A percentile compares a stretch with the other conserved stretches of the same genome.
Conservation (phyloP, 1,140 invertebrate genomes). For the Philotrypesis tridentata region DNA sequence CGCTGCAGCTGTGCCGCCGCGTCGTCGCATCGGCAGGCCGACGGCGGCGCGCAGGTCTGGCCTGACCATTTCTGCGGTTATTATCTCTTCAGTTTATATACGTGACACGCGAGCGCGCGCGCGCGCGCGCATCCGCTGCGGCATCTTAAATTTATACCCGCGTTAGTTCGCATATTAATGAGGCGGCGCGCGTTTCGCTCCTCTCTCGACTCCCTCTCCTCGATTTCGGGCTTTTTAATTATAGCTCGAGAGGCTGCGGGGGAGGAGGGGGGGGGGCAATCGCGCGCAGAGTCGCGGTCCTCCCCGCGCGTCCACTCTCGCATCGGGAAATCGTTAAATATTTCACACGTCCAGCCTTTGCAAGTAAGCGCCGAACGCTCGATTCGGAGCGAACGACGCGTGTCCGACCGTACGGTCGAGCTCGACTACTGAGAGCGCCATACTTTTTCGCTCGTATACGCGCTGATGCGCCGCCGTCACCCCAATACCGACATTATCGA, state of each 20-base stretch:
- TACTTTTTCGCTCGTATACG: background rate
- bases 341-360: no score
- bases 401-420: background rate
- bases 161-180: background rate
- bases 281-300: background rate
- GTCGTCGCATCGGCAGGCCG: background rate
- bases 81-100: conserved; percentile 35
- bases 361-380: no score
- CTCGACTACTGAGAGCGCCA: background rate
- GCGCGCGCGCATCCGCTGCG: no score
- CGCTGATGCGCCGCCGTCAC: no score
- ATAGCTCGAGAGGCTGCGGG: background rate
- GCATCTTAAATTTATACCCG: conserved; percentile 42
- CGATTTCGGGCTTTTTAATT: background rate
- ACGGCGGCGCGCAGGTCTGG: background rate
- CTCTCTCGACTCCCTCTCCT: no score
- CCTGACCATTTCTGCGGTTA: conserved; percentile 33
- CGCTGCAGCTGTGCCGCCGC: background rate
- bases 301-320: no score
- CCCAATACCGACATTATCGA: background rate
- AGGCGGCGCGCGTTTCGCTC: background rate
- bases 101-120: background rate
- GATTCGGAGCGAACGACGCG: no score
- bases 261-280: no score
- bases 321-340: no score